Percentiles rank a stretch among this genome's conserved stretches.
Conservation (phyloP, 1,140 invertebrate genomes). For the Mactra quadrangularis region DNA sequence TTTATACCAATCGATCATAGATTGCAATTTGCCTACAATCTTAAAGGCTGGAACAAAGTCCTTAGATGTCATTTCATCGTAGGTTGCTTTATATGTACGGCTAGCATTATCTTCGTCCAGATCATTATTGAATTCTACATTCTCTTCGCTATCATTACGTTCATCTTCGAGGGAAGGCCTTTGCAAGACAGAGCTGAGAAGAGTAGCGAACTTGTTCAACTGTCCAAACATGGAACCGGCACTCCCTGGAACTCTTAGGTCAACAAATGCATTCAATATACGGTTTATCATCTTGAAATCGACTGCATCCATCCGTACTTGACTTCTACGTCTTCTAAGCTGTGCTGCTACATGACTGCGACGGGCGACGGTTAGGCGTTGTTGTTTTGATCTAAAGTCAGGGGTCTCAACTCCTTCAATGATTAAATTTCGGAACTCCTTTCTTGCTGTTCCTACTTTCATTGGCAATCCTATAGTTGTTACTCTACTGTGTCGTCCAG, state of each 20-base stretch:
- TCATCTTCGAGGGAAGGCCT: neutral
- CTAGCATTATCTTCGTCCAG: neutral
- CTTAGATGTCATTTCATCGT: constrained; percentile 19
- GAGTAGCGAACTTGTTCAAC: constrained; percentile 9
- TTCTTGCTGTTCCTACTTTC: constrained; percentile 31
- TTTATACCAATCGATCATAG: constrained; percentile 7
- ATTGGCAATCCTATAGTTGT: constrained; percentile 18
- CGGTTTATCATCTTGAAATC: constrained; percentile 15
- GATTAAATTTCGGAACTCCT: constrained; percentile 26
- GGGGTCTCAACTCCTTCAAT: constrained; percentile 7
- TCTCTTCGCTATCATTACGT: neutral
- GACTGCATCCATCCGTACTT: neutral
- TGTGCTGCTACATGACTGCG: neutral
- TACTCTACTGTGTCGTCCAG: constrained; percentile 19
- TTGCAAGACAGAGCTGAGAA: neutral
- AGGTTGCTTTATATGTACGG: constrained; percentile 9
- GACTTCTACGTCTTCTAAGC: constrained; percentile 16
- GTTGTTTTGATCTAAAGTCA: neutral
- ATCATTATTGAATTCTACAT: neutral
- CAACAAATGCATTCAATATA: constrained; percentile 2
- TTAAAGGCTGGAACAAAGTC: constrained; percentile 39
- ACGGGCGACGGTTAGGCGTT: neutral
- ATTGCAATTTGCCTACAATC: constrained; percentile 9
- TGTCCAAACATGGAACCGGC: constrained; percentile 18
- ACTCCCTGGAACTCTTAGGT: constrained; percentile 13